Conservation (phyloP, 1,140 invertebrate genomes). For the Aphaenogaster rudis region DNA sequence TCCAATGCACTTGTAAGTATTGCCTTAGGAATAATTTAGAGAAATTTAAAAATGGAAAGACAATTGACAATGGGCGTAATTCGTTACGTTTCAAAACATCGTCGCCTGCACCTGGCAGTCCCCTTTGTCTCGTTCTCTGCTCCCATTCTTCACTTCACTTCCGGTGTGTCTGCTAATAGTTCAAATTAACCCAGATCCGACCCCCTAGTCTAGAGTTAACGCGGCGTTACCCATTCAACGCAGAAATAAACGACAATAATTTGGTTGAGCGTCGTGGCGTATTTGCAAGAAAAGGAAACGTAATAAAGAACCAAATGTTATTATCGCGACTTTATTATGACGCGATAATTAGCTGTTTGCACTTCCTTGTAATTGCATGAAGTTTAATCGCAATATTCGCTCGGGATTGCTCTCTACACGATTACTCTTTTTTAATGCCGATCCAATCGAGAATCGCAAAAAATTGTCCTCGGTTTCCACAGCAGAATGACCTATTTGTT, state of each 20-base stretch:
- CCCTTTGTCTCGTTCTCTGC: slow-evolving; percentile 44
- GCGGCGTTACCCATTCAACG: slow-evolving; percentile 8
- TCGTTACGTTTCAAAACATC: slow-evolving; percentile 44
- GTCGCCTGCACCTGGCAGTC: slow-evolving; percentile 25
- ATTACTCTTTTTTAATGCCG: slow-evolving; percentile 14
- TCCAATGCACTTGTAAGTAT: background rate
- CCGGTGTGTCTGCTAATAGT: slow-evolving; percentile 77
- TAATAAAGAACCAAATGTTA: background rate
- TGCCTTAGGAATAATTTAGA: background rate
- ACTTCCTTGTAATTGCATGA: background rate
- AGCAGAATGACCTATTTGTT: background rate
- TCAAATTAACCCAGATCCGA: slow-evolving; percentile 78
- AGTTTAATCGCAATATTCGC: slow-evolving; percentile 11
- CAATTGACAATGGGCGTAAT: background rate
- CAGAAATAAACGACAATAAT: slow-evolving; percentile 67
- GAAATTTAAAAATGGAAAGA: slow-evolving; percentile 7
- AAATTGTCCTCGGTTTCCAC: background rate
- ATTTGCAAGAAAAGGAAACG: background rate
- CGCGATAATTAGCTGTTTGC: slow-evolving; percentile 21
- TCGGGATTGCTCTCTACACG: background rate
- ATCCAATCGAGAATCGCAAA: background rate
- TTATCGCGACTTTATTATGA: background rate
- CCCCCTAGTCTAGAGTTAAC: slow-evolving; percentile 37
- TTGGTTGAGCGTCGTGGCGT: slow-evolving; percentile 38
- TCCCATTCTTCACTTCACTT: slow-evolving; percentile 61